Evolutionary conservation across 2,797 vertebrate species (phyloP).

Genomic region (Urophycis tenuis): DNA sequence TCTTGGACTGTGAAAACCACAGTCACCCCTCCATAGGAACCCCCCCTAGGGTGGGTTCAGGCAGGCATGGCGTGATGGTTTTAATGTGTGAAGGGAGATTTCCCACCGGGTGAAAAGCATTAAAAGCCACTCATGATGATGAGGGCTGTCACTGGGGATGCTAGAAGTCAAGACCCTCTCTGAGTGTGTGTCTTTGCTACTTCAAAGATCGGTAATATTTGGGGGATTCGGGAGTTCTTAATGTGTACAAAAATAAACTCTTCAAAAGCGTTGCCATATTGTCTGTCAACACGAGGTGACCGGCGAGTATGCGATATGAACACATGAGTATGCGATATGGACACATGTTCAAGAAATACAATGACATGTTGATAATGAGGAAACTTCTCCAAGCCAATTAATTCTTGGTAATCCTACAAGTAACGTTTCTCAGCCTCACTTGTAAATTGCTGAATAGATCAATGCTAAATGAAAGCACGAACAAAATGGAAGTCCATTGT

Average conservation of each 20-base stretch:
- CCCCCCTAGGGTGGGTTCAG: not conserved
- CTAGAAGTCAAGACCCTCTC: not conserved
- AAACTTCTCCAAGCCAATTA: not conserved
- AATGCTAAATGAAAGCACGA: no score
- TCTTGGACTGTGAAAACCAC: conserved; percentile 29
- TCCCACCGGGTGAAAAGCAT: not conserved
- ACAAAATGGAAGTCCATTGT: no score
- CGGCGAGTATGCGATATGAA: not conserved
- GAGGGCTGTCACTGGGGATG: not conserved
- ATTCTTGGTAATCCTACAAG: not conserved
- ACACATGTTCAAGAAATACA: not conserved
- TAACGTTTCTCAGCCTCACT: not conserved
- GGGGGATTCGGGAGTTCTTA: not conserved
- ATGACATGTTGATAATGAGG: not conserved
- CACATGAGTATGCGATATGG: not conserved
- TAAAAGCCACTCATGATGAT: not conserved
- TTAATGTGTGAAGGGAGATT: conserved; percentile 2
- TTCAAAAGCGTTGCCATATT: not conserved
- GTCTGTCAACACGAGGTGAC: not conserved
- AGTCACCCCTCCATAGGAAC: not conserved
- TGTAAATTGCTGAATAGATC: not conserved
- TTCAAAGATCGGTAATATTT: not conserved
- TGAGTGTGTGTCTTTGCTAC: not conserved
- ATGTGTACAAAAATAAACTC: not conserved
- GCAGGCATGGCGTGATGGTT: not conserved